Evolutionary conservation across 2,797 vertebrate species (phyloP).

Genomic region (Epinephelus coioides): DNA sequence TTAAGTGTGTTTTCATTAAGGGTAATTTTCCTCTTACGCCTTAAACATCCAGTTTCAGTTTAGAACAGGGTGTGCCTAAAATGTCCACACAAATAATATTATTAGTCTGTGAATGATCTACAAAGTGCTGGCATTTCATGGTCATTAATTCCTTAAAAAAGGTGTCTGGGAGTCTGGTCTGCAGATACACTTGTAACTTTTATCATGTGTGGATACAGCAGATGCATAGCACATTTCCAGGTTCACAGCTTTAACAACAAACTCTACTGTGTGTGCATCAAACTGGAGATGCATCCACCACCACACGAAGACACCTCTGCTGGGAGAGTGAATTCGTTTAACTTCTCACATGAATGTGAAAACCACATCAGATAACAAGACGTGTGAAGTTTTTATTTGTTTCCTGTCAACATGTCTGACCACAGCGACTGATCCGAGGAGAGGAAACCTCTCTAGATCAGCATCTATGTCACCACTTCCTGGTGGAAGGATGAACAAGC

Average conservation of each 20-base stretch:
- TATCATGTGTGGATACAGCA: background rate
- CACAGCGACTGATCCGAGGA: background rate
- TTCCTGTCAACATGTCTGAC: slow-evolving; percentile 36
- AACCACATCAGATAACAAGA: background rate
- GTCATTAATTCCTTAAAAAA: too few relatives aligned
- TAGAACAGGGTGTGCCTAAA: too few relatives aligned
- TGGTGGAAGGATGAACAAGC: background rate
- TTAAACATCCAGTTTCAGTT: too few relatives aligned
- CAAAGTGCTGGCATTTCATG: too few relatives aligned
- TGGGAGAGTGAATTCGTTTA: background rate
- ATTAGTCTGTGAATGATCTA: too few relatives aligned
- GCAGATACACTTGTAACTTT: background rate
- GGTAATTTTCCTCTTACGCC: too few relatives aligned
- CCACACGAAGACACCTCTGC: background rate
- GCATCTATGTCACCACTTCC: background rate
- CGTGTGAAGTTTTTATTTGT: background rate
- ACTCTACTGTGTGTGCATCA: background rate
- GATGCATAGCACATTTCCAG: background rate
- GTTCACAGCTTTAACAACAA: background rate
- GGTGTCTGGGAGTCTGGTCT: too few relatives aligned
- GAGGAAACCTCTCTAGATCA: background rate
- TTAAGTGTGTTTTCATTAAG: too few relatives aligned
- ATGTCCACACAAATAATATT: too few relatives aligned
- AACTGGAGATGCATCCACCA: background rate
- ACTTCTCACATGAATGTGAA: background rate